Evolutionary conservation across 2,888 invertebrate genomes (phyloP), one percentile per base, ranked within the genome.

Genomic region (Creontiades dilutus): DNA sequence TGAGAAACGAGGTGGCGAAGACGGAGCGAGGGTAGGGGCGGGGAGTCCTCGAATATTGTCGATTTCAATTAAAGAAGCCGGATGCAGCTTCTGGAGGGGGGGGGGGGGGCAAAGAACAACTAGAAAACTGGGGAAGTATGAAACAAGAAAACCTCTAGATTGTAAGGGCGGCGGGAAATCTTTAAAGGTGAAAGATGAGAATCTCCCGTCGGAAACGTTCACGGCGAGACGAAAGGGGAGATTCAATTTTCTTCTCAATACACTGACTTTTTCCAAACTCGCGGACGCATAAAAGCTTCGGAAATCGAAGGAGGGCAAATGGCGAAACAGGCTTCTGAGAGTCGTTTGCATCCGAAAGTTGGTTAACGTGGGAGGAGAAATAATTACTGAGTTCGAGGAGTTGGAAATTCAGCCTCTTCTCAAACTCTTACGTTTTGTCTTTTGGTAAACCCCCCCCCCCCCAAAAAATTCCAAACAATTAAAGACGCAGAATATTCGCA

Each of bases 51-150:
- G n/a, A 57, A 57, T 7, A 57, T 57, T 57, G 57, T n/a, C 57
- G 16, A 57, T 57, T 57, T 57, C 57, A 57, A 57, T 57, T 57
- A 57, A 57, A n/a, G 57, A 57, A 57, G 57, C 57, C 14, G 57
- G 57, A 57, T 16, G 57, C 57, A 57, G 57, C 57, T n/a, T 57
- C 57, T 7, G 13, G 16, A 57, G 37, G 37, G 37, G n/a, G 57
- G 13, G 16, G n/a, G 37, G 37, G 37, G n/a, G 57, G 57, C 16
- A n/a, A 57, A n/a, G 57, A 57, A 57, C 57, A 57, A n/a, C 57
- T 57, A 57, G 57, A 57, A n/a, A 57, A 57, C 57, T 57, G 57
- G n/a, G 57, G 2, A 57, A 14, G 16, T 57, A 57, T 57, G n/a
- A n/a, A 57, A 57, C 57, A n/a, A 57, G 57, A 57, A 57, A 57